phyloP scores from a whole-genome alignment of 2,888 invertebrate genomes.

The Sarcophaga caerulescens region DNA sequence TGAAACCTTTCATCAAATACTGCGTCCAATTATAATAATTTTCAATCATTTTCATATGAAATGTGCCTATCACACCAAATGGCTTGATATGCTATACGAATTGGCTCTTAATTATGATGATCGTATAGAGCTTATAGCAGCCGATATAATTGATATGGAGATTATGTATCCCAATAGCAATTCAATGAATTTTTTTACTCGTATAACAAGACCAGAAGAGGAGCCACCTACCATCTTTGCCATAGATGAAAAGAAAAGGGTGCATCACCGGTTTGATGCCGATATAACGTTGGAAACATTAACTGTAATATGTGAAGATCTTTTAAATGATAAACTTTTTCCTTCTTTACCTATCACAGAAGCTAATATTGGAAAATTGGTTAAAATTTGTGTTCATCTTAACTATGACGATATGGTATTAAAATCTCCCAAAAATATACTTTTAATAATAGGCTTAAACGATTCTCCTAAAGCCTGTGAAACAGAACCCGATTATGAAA shows the following conservation, averaged over 20 bases:
- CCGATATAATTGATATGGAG: slow-evolving; percentile 40
- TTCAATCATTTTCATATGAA: slow-evolving; percentile 40
- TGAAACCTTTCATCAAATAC: slow-evolving; percentile 13
- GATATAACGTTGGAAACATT: slow-evolving; percentile 32
- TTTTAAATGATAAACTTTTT: slow-evolving; percentile 54
- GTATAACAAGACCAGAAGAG: slow-evolving; percentile 28
- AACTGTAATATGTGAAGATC: slow-evolving; percentile 54
- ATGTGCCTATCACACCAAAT: slow-evolving; percentile 39
- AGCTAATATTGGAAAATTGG: slow-evolving; percentile 15
- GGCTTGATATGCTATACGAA: slow-evolving; percentile 21
- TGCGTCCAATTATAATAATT: background rate
- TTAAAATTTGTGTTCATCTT: slow-evolving; percentile 50
- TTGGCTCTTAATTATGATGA: slow-evolving; percentile 27
- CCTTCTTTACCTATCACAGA: slow-evolving; percentile 28
- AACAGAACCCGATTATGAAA: slow-evolving; percentile 40
- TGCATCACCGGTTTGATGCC: background rate
- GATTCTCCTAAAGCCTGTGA: background rate
- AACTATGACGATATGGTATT: slow-evolving; percentile 68
- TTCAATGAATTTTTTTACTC: slow-evolving; percentile 1
- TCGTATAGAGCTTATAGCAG: slow-evolving; percentile 35
- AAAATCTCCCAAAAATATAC: slow-evolving; percentile 52
- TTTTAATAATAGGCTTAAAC: slow-evolving; percentile 30
- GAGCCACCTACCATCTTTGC: background rate
- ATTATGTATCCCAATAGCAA: slow-evolving; percentile 10
- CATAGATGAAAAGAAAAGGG: slow-evolving; percentile 24